A percentile compares a stretch with the other conserved stretches of the same genome.
Evolutionary conservation across 2,888 invertebrate species (phyloP).

Genomic region (Corythucha ciliata): DNA sequence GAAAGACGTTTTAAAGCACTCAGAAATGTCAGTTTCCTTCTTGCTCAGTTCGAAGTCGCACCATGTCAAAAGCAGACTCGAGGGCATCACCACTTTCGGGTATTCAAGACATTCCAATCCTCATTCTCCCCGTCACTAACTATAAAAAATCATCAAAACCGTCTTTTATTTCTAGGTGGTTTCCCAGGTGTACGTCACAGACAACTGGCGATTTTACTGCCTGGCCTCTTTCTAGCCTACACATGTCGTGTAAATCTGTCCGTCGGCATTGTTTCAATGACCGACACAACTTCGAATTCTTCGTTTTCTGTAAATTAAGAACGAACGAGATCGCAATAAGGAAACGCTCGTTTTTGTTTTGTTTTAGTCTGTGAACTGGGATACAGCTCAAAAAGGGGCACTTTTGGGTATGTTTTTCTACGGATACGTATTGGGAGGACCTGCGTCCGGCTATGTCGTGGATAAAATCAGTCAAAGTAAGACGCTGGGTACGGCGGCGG

Average conservation of each 20-base stretch:
- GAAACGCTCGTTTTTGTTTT: too few relatives aligned
- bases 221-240: constrained; percentile 45
- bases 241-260: constrained; percentile 47
- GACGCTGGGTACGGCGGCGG: constrained; percentile 51
- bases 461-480: constrained; percentile 64
- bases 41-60: too few relatives aligned
- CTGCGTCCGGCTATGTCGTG: constrained; percentile 62
- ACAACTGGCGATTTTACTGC: constrained; percentile 47
- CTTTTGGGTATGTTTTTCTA: constrained; percentile 50
- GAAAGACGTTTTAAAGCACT: too few relatives aligned
- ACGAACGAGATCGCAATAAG: too few relatives aligned
- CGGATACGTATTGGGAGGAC: constrained; percentile 49
- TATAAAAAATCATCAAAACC: too few relatives aligned
- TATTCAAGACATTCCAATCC: too few relatives aligned
- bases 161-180: too few relatives aligned
- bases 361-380: constrained; percentile 43
- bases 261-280: constrained; percentile 47
- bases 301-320: constrained; percentile 38
- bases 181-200: too few relatives aligned
- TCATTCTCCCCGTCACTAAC: too few relatives aligned
- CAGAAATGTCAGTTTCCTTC: too few relatives aligned
- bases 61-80: too few relatives aligned
- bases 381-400: constrained; percentile 41
- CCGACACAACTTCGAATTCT: constrained; percentile 38
- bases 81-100: too few relatives aligned